phyloP scores from a whole-genome alignment of 1,140 invertebrate genomes.

The Coelopa frigida region DNA sequence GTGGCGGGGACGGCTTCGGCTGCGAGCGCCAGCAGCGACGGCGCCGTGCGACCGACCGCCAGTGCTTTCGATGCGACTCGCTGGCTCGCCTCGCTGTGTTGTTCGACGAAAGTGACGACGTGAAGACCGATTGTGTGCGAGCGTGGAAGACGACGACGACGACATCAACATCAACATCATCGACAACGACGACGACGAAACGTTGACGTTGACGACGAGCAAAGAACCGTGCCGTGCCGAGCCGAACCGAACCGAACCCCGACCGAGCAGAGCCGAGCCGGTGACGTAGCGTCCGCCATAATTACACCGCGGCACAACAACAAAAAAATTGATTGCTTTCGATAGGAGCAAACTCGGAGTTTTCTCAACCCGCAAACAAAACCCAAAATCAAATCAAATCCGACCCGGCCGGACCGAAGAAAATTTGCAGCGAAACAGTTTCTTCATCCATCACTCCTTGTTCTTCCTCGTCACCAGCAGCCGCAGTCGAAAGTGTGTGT shows the following conservation, averaged over 20 bases:
- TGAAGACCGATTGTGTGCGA: slow-evolving; percentile 19
- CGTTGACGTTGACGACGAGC: not conserved
- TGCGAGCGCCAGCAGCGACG: slow-evolving; percentile 12
- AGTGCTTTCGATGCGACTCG: slow-evolving; percentile 36
- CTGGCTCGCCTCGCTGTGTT: slow-evolving; percentile 42
- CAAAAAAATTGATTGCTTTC: too few species aligned
- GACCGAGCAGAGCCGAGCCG: slow-evolving; percentile 37
- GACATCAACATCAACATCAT: too few species aligned
- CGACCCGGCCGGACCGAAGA: too few species aligned
- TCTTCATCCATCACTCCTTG: too few species aligned
- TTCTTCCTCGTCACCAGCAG: too few species aligned
- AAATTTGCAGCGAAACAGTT: slow-evolving; percentile 1
- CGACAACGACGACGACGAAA: not conserved
- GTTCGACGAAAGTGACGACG: slow-evolving; percentile 41
- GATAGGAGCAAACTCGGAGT: too few species aligned
- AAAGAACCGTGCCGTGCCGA: slow-evolving; percentile 14
- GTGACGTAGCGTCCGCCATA: slow-evolving; percentile 45
- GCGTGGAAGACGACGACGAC: slow-evolving; percentile 14
- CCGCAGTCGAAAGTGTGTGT: too few species aligned
- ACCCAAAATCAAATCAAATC: too few species aligned
- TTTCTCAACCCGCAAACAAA: too few species aligned
- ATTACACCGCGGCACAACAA: slow-evolving; percentile 39
- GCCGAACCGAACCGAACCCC: too few species aligned
- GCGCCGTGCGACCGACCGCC: slow-evolving; percentile 11
- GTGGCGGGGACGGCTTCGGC: not conserved